Base-by-base conservation (phyloP, 2,888 invertebrate species). In the Euspilapteryx auroguttella region DNA sequence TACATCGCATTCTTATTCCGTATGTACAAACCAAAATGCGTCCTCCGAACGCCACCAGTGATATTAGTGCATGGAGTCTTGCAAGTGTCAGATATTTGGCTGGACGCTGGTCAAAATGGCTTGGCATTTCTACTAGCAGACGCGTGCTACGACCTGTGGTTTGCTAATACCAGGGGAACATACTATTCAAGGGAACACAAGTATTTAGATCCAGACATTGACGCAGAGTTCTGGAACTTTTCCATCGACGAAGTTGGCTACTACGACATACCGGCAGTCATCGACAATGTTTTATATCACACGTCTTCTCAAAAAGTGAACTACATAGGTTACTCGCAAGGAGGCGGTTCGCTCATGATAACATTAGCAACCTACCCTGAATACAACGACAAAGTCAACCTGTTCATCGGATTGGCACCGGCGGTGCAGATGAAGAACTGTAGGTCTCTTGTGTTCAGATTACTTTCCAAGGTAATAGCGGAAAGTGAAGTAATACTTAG, bases 301-400 rank as follows among this genome's bases (percentile, higher is more conserved):
- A 34, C 34, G 9, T 22, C 29, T 24, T 21, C 31, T 6, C 9
- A 21, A 2, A 27, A 36, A n/a, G 20, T 36, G 8, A 66, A 78
- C 35, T 91, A 89, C 52, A 62, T 89, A 14, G 91, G 90, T 0
- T 89, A 90, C 51, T 90, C 88, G 0, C 88, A 90, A 80, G 90
- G 89, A 9, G 14, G 14, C 2, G 9, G 12, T 4, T 3, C 9
- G 9, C 7, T 13, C 11, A 9, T 2, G 12, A 13, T 25, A 2
- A 13, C 11, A 11, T 8, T 8, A 6, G 12, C 25, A 13, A 47
- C 69, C 21, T 53, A 47, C 14, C 80, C 83, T 0, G 76, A 80
- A 30, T 82, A 82, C 41, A 83, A 83, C 42, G 41, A 57, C 1
- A 83, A 82, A 49, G 58, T 86, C 8, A 57, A 55, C 21, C 44